phyloP scores from a whole-genome alignment of 30 jellyfish, hydroid and myxozoan genomes.

The Catostylus mosaicus region DNA sequence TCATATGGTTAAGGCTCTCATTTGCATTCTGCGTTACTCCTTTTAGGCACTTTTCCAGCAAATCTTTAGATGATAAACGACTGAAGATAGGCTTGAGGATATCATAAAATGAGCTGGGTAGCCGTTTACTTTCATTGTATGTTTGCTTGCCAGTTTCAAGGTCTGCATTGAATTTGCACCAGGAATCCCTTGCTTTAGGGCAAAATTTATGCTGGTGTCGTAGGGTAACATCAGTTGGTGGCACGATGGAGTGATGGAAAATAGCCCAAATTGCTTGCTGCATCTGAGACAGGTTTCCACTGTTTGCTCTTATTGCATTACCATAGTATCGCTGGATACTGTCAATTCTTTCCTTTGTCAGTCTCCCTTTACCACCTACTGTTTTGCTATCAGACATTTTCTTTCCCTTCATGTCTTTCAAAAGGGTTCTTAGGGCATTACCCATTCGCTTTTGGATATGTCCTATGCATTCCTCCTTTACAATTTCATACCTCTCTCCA shows the following conservation, averaged over 20 bases:
- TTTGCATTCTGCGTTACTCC: constrained; percentile 26
- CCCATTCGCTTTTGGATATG: neutral
- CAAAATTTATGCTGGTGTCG: constrained; percentile 25
- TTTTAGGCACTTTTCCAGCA: constrained; percentile 4
- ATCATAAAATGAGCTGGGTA: constrained; percentile 19
- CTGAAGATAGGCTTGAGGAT: neutral
- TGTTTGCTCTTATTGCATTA: constrained; percentile 26
- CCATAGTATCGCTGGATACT: constrained; percentile 33
- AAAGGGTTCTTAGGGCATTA: constrained; percentile 1
- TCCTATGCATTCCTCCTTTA: constrained; percentile 7
- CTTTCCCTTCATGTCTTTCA: constrained; percentile 18
- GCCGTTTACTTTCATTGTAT: constrained; percentile 14
- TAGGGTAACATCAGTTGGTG: neutral
- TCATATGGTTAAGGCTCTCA: constrained; percentile 16
- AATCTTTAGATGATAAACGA: neutral
- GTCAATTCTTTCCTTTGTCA: constrained; percentile 25
- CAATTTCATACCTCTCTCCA: neutral
- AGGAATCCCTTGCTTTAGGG: constrained; percentile 39
- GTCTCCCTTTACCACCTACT: constrained; percentile 38
- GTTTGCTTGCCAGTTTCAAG: constrained; percentile 16
- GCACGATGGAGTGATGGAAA: constrained; percentile 10
- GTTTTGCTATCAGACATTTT: constrained; percentile 42
- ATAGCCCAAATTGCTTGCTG: constrained; percentile 36
- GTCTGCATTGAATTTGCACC: constrained; percentile 46
- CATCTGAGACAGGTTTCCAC: constrained; percentile 24